Evolutionary conservation across 53 echinoderm and acorn worm species (phyloP), one percentile per base, ranked within the genome.

Genomic region (Antedon mediterranea): DNA sequence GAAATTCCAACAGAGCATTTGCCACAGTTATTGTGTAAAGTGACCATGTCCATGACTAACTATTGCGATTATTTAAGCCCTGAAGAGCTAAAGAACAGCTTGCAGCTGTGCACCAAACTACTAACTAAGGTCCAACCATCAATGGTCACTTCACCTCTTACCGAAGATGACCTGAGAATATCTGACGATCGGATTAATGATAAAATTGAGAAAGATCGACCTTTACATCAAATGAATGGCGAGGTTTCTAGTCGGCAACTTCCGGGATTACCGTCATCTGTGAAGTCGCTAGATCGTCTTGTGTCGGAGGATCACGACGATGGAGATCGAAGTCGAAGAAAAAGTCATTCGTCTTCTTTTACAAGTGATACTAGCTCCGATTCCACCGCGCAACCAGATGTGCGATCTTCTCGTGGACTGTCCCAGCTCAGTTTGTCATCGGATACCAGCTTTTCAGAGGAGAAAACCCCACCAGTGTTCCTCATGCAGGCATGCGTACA

Each of bases 121-220:
- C 90, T 98, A 81, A 98, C 98, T 75, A 98, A 98, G 77, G 98
- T 98, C n/a, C 98, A 91, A 34, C 98, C 98, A 28, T 98, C 98
- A 32, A 98, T 98, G 98, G 98, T 91, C 9, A 90, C 84, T 34
- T 92, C 92, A 43, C 98, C 98, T 0, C 74, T 88, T 32, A 87
- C 89, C 26, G 75, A 83, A 41, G 83, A 87, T 0, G 79, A 75
- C 0, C 43, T 83, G 31, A 78, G 73, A 30, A 74, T 74, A 32
- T 34, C 30, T 0, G 41, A 31, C 0, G 78, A 73, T 20, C 43
- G 77, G 43, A 78, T 43, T 14, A 78, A 43, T 31, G 11, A 8
- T 15, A 78, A 82, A 72, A 77, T 43, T 30, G 78, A 78, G 29
- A 31, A 28, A 13, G 84, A 78, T 18, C 43, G 33, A n/a, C 20